phyloP scores from a whole-genome alignment of 2,113 vertebrate species.

The Heptranchias perlo region DNA sequence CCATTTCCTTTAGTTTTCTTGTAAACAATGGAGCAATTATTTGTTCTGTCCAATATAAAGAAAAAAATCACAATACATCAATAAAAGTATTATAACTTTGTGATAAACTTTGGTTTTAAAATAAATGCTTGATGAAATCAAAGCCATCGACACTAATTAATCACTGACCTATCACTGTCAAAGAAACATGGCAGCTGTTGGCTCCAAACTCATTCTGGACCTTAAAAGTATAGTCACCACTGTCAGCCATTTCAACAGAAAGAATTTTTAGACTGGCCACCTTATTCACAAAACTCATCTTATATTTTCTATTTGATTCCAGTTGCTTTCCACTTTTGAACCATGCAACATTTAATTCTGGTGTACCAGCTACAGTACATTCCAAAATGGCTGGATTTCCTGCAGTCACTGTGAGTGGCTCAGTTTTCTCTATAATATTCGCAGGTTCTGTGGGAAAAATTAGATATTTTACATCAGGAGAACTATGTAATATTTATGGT shows the following conservation, averaged over 20 bases:
- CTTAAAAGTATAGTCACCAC: conserved; percentile 84
- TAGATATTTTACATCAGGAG: not conserved
- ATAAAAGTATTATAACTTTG: not conserved
- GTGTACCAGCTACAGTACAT: conserved; percentile 83
- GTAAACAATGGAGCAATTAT: conserved; percentile 87
- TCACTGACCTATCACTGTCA: conserved; percentile 88
- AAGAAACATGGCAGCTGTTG: conserved; percentile 76
- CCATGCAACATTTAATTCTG: conserved; percentile 93
- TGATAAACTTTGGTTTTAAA: conserved; percentile 15
- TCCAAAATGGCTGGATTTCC: conserved; percentile 86
- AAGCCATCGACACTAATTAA: conserved; percentile 25
- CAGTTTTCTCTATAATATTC: conserved; percentile 79
- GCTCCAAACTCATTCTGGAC: conserved; percentile 89
- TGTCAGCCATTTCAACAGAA: conserved; percentile 76
- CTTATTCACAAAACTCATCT: conserved; percentile 87
- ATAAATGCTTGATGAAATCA: not conserved
- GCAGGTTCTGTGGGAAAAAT: conserved; percentile 74
- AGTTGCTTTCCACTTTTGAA: conserved; percentile 84
- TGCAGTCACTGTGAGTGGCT: conserved; percentile 85
- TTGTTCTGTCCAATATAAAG: conserved; percentile 72
- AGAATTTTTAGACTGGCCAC: conserved; percentile 85
- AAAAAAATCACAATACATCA: not conserved
- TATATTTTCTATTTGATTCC: conserved; percentile 83
- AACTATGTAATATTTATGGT: not conserved
- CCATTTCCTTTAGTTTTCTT: conserved; percentile 80